A percentile compares a stretch with the other conserved stretches of the same genome.
Evolutionary conservation across 2,888 invertebrate species (phyloP).

Genomic region (Antitype chi): DNA sequence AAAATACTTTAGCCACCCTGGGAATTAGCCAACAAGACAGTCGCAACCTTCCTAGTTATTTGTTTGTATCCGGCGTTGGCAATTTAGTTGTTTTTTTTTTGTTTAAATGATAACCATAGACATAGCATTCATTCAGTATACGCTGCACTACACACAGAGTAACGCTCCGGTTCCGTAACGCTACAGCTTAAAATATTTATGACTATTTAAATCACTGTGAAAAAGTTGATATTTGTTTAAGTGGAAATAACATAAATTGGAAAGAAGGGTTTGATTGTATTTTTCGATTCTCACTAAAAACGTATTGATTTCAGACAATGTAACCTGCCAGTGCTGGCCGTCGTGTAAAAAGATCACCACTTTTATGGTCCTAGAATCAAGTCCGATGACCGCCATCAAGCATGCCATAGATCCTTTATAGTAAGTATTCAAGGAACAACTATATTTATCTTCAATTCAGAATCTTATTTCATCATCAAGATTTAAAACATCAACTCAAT

Average conservation of each 20-base stretch:
- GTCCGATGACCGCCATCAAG: conserved; percentile 67
- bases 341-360: conserved; percentile 78
- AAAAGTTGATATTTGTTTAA: background rate
- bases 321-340: conserved; percentile 78
- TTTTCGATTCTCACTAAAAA: background rate
- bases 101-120: too few species aligned
- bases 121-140: too few species aligned
- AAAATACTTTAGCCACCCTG: background rate
- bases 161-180: too few species aligned
- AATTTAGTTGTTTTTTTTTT: too few species aligned
- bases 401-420: conserved; percentile 78
- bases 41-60: background rate
- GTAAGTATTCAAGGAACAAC: conserved; percentile 72
- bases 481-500: background rate
- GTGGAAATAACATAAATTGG: background rate
- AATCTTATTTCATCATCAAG: background rate
- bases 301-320: conserved; percentile 71
- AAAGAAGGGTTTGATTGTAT: background rate
- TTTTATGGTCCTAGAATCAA: conserved; percentile 71
- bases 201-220: too few species aligned
- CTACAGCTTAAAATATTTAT: too few species aligned
- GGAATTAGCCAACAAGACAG: too few species aligned
- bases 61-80: background rate
- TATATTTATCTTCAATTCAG: background rate
- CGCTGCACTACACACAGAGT: too few species aligned